Percentiles rank a stretch among this genome's conserved stretches.
These are phyloP conservation scores for Tupaia tana DNA, from an alignment of 2,113 vertebrate genomes.

Conservation along the genomic window DNA sequence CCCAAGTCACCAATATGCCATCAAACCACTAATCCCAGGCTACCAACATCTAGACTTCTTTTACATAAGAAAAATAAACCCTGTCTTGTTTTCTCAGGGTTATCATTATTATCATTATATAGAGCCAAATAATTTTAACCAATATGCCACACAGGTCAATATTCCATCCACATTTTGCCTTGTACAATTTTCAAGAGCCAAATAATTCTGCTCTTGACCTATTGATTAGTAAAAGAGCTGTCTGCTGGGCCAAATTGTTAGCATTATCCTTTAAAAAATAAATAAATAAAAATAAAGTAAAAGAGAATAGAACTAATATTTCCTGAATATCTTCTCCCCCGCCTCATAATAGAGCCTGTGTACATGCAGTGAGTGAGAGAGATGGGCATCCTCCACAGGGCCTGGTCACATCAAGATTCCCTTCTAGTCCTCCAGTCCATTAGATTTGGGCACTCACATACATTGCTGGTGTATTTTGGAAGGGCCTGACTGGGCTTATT, in stretches of 20 bases:
- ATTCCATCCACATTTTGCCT: constrained; percentile 1
- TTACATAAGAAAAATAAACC: not conserved
- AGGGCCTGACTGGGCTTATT: not conserved
- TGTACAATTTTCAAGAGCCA: not conserved
- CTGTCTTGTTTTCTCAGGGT: not conserved
- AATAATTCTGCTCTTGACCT: not conserved
- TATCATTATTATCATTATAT: not conserved
- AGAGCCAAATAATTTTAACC: constrained; percentile 1
- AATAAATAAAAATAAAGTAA: not conserved
- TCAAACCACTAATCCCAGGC: not conserved
- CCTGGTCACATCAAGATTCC: too few relatives aligned
- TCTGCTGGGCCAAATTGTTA: not conserved
- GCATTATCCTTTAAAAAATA: not conserved
- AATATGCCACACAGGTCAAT: not conserved
- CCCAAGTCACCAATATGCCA: not conserved
- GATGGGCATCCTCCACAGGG: too few relatives aligned
- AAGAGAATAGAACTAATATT: not conserved
- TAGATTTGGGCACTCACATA: too few relatives aligned
- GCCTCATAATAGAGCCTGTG: not conserved
- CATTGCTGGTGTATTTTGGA: too few relatives aligned
- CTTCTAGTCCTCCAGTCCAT: too few relatives aligned
- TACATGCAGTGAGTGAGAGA: too few relatives aligned
- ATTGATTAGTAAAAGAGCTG: not conserved
- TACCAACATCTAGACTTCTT: not conserved
- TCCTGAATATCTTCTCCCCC: not conserved